Percentiles rank a stretch among this genome's conserved stretches.
Conservation (phyloP, 1,140 invertebrate genomes). For the Belonocnema kinseyi region DNA sequence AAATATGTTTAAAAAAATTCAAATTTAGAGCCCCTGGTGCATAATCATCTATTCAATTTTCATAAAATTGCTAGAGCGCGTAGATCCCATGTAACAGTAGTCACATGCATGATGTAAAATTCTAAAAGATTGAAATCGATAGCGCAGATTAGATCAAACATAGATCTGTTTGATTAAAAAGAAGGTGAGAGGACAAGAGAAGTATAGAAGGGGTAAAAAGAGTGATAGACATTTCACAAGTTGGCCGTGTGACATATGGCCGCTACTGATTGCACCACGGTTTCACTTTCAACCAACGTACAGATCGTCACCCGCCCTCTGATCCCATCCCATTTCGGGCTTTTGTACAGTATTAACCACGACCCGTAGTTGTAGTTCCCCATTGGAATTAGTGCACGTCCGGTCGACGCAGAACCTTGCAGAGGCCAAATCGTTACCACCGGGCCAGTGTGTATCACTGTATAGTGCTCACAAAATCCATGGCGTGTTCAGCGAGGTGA, state of each 20-base stretch:
- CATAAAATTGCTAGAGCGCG: too few relatives aligned
- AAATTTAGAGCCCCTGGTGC: too few relatives aligned
- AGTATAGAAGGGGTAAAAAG: conserved; percentile 37
- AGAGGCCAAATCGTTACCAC: conserved; percentile 46
- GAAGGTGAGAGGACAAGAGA: conserved; percentile 43
- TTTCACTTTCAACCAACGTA: conserved; percentile 63
- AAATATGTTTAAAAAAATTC: too few relatives aligned
- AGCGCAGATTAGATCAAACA: conserved; percentile 47
- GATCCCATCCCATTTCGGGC: conserved; percentile 9
- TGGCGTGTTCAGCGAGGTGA: conserved; percentile 40
- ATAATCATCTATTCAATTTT: too few relatives aligned
- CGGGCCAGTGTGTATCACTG: conserved; percentile 35
- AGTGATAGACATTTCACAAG: conserved; percentile 58
- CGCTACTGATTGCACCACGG: conserved; percentile 61
- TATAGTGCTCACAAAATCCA: conserved; percentile 19
- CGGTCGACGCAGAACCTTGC: conserved; percentile 46
- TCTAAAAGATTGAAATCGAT: conserved; percentile 46
- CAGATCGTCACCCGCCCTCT: conserved; percentile 46
- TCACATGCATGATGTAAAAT: too few relatives aligned
- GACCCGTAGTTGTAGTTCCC: conserved; percentile 39
- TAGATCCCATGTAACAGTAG: too few relatives aligned
- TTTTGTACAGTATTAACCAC: conserved; percentile 28
- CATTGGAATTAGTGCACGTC: conserved; percentile 53
- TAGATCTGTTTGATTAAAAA: conserved; percentile 7
- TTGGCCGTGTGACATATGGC: conserved; percentile 66